A percentile compares a stretch with the other conserved stretches of the same genome.
Conservation (phyloP, 1,140 invertebrate genomes). For the Drosophila bocki region DNA sequence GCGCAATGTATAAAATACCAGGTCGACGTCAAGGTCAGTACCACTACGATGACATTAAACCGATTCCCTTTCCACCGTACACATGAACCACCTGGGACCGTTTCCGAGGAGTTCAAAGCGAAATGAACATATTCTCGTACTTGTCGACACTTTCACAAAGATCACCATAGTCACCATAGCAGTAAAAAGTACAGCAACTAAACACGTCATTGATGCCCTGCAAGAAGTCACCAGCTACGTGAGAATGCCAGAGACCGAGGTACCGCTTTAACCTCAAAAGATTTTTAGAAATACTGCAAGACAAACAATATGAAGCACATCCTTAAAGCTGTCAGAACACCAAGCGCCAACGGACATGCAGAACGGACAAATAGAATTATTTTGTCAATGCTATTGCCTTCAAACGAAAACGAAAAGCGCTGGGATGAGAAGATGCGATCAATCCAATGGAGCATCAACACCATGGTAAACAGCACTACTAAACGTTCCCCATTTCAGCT, state of each 20-base stretch:
- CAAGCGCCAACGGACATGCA: conserved; percentile 16
- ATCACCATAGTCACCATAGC: not conserved
- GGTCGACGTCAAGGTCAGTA: not conserved
- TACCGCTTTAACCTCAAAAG: conserved; percentile 1
- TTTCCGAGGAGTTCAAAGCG: no score
- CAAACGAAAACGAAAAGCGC: not conserved
- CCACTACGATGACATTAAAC: not conserved
- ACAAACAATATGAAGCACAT: not conserved
- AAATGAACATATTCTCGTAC: no score
- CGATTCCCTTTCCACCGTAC: not conserved
- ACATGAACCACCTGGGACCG: not conserved
- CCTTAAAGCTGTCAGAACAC: conserved; percentile 3
- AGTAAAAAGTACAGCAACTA: no score
- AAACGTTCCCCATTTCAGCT: conserved; percentile 1
- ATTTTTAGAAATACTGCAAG: conserved; percentile 4
- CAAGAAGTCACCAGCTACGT: no score
- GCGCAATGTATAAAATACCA: not conserved
- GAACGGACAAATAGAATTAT: conserved; percentile 6
- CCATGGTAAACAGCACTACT: not conserved
- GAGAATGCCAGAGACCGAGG: not conserved
- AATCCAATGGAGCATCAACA: not conserved
- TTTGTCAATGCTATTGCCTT: conserved; percentile 6
- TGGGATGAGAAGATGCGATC: not conserved
- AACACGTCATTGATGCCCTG: no score
- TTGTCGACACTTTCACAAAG: not conserved